Evolutionary conservation across 1,140 invertebrate genomes (phyloP).

Genomic region (Diabrotica virgifera): DNA sequence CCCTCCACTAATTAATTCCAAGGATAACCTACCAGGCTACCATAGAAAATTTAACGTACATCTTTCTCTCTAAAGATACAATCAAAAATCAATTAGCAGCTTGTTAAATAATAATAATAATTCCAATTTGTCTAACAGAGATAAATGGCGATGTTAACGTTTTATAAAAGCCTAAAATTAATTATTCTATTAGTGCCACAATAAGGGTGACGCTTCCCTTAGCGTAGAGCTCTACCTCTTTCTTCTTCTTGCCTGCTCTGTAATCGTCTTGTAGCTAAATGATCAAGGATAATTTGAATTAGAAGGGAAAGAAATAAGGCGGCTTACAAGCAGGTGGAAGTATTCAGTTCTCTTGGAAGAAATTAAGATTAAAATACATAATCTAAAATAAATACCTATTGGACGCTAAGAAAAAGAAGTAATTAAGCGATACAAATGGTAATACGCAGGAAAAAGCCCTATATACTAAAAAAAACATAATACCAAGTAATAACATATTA

Average conservation of each 20-base stretch:
- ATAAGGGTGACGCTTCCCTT: background rate
- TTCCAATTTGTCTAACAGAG: constrained; percentile 2
- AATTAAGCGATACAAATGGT: no score
- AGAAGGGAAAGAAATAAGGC: background rate
- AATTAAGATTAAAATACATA: no score
- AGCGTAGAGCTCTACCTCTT: background rate
- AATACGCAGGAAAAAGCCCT: no score
- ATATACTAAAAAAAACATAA: no score
- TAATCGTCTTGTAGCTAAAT: background rate
- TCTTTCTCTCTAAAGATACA: background rate
- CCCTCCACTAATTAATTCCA: no score
- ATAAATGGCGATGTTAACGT: background rate
- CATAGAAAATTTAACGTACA: background rate
- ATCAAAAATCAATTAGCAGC: background rate
- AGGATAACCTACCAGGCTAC: no score
- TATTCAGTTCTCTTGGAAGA: no score
- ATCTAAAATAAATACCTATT: no score
- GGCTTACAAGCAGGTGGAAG: background rate
- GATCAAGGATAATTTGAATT: constrained; percentile 1
- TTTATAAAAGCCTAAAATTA: constrained; percentile 3
- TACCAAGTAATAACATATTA: no score
- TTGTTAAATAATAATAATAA: constrained; percentile 3
- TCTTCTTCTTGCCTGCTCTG: background rate
- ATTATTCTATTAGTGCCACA: constrained; percentile 3
- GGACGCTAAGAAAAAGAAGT: no score